Conservation (phyloP, 2,888 invertebrate genomes). For the Punctoribates punctum region DNA sequence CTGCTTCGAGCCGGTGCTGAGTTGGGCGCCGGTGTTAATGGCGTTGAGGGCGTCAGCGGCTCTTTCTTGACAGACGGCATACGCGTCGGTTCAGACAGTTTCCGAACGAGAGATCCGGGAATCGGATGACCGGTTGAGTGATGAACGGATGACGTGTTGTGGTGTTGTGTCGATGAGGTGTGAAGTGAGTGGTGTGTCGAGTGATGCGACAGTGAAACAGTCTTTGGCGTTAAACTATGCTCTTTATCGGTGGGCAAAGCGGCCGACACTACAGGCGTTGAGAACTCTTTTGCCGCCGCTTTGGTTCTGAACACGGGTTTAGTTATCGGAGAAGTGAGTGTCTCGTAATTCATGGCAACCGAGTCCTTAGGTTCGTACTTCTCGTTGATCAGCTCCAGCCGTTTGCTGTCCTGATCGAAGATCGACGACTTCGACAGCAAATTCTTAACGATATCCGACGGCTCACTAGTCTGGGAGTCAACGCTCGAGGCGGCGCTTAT, state of each 20-base stretch:
- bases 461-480: constrained; percentile 72
- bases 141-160: constrained; percentile 23
- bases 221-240: constrained; percentile 38
- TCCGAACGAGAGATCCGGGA: constrained; percentile 39
- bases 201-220: constrained; percentile 6
- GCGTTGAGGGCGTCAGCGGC: constrained; percentile 44
- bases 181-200: constrained; percentile 28
- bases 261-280: constrained; percentile 43
- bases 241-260: constrained; percentile 28
- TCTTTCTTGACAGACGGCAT: constrained; percentile 39
- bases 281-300: constrained; percentile 51
- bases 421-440: constrained; percentile 86
- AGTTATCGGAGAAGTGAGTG: constrained; percentile 42
- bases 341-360: constrained; percentile 18
- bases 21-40: constrained; percentile 41
- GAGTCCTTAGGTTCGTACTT: constrained; percentile 64
- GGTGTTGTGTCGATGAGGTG: constrained; percentile 31
- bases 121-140: constrained; percentile 22
- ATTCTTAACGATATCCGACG: constrained; percentile 88
- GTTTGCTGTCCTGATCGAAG: constrained; percentile 91
- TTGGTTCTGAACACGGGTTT: constrained; percentile 50
- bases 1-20: constrained; percentile 35
- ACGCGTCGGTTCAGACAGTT: constrained; percentile 42
- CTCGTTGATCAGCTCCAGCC: constrained; percentile 74
- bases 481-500: constrained; percentile 9